Conservation (phyloP, 2,113 vertebrate species). For the Cervus canadensis region DNA sequence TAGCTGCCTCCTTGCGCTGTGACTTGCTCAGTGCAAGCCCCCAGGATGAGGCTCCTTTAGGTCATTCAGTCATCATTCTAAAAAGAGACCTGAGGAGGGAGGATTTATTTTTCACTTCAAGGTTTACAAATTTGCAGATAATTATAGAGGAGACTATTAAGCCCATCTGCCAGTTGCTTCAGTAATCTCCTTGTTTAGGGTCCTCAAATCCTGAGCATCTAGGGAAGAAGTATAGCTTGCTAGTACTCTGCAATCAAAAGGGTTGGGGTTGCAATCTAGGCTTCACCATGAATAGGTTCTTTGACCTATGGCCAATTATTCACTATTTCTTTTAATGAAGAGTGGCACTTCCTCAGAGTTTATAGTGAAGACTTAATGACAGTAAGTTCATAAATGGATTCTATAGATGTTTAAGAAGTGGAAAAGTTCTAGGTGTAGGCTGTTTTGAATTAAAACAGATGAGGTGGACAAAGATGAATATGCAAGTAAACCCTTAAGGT, state of each 20-base stretch:
- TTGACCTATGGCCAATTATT: not conserved
- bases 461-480: not conserved
- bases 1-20: slow-evolving; percentile 82
- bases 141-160: slow-evolving; percentile 65
- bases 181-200: slow-evolving; percentile 16
- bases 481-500: not conserved
- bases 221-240: not conserved
- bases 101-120: slow-evolving; percentile 71
- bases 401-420: not conserved
- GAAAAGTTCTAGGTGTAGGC: not conserved
- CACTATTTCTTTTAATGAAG: not conserved
- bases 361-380: not conserved
- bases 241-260: not conserved
- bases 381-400: not conserved
- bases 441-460: not conserved
- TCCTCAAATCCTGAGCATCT: not conserved
- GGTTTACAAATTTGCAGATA: slow-evolving; percentile 70
- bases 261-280: not conserved
- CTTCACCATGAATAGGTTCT: not conserved
- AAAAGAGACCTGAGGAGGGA: slow-evolving; percentile 59
- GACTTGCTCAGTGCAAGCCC: slow-evolving; percentile 77
- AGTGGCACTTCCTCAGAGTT: not conserved
- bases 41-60: slow-evolving; percentile 62
- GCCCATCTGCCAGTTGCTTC: slow-evolving; percentile 57
- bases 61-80: slow-evolving; percentile 44